Conservation (phyloP, 2,797 vertebrate genomes). For the Todus mexicanus region DNA sequence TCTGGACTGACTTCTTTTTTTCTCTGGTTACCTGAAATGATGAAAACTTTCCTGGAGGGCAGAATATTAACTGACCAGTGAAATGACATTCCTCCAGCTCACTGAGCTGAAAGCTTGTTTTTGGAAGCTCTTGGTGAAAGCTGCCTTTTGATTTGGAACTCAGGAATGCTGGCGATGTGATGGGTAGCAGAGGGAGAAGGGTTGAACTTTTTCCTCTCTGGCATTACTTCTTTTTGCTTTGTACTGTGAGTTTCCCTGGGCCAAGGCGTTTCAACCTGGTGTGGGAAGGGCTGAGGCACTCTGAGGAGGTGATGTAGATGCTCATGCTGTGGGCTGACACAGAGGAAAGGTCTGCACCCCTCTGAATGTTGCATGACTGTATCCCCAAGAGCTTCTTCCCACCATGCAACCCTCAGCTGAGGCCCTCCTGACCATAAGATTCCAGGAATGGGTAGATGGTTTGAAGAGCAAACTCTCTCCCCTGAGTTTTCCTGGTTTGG, state of each 20-base stretch:
- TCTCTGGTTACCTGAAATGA: background rate
- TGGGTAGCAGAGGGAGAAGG: background rate
- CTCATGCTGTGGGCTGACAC: background rate
- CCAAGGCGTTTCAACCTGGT: background rate
- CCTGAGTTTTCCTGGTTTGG: background rate
- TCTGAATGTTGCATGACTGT: background rate
- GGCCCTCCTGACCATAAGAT: background rate
- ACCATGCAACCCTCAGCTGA: background rate
- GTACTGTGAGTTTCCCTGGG: background rate
- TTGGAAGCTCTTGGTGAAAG: background rate
- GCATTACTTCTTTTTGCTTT: background rate
- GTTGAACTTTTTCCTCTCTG: background rate
- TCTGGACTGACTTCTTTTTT: background rate
- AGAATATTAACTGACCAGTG: background rate
- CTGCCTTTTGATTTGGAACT: constrained; percentile 18
- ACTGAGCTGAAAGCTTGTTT: background rate
- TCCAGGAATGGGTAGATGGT: background rate
- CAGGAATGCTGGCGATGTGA: background rate
- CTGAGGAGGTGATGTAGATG: background rate
- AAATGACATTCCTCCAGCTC: background rate
- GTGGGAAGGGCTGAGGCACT: background rate
- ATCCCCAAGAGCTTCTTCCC: background rate
- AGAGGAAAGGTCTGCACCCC: background rate
- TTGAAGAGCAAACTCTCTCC: background rate
- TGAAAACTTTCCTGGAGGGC: background rate